Evolutionary conservation across 1,140 invertebrate species (phyloP).

Genomic region (Meloidogyne exigua): DNA sequence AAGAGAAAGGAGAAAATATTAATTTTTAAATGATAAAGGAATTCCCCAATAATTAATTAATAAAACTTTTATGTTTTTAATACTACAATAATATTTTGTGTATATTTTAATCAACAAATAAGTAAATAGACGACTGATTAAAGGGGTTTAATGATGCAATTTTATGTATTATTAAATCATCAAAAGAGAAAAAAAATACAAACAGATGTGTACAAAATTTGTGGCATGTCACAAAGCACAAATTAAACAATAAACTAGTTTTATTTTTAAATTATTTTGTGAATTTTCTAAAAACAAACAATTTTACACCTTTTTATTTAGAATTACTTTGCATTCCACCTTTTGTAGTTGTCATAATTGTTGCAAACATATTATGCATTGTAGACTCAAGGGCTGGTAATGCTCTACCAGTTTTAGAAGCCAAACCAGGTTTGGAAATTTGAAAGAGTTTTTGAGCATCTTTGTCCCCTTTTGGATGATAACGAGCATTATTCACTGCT

Average conservation of each 20-base stretch:
- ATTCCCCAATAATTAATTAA: background rate
- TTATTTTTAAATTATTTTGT: background rate
- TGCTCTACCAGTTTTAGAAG: conserved; percentile 26
- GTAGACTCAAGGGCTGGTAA: conserved; percentile 43
- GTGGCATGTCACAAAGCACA: background rate
- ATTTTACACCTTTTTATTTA: background rate
- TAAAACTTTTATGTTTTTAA: background rate
- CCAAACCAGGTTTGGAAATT: conserved; percentile 33
- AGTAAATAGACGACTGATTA: background rate
- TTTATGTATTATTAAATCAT: conserved; percentile 3
- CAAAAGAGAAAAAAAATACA: background rate
- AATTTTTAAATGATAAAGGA: background rate
- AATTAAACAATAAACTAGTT: background rate
- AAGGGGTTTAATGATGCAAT: background rate
- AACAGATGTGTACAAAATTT: background rate
- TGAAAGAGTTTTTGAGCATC: conserved; percentile 45
- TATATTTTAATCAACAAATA: no score
- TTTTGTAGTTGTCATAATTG: conserved; percentile 38
- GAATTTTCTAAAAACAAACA: background rate
- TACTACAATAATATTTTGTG: background rate
- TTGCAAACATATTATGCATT: conserved; percentile 48
- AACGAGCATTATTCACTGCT: conserved; percentile 39
- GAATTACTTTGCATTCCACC: background rate
- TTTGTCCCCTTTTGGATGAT: conserved; percentile 46
- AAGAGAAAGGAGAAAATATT: background rate